Evolutionary conservation across 2,888 invertebrate species (phyloP), one percentile per base, ranked within the genome.

Genomic region (Crossocerus cetratus): DNA sequence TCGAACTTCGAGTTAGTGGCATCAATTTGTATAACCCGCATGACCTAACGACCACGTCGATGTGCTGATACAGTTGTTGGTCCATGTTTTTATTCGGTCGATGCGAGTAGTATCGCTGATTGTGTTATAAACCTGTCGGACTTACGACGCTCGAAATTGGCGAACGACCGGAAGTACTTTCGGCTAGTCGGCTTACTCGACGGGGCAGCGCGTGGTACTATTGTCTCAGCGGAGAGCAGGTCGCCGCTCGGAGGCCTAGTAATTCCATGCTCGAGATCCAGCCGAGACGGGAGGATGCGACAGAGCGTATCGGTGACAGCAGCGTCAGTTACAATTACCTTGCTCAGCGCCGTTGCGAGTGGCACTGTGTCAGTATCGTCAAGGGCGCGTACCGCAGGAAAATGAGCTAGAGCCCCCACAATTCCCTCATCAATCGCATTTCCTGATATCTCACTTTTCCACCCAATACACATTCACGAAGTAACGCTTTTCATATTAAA

Each of bases 391-490:
- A 45, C 54, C 23, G 4, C 60, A 44, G 16, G 44, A 23, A 16
- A 63, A 61, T 60, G 56, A 60, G 69, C 64, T 4, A 49, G 14
- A 1, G 5, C 23, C 43, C 18, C 45, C 60, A 58, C 44, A 45
- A 53, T 53, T 72, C 72, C 65, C 69, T 72, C 49, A 69, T 72
- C 69, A 72, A 69, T 72, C 69, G 8, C 11, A 32, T 32, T 32
- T 32, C 32, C 32, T 5, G 8, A 32, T 11, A 32, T 32, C 32
- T 5, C 8, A 32, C 0, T 32, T 8, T 32, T 32, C 11, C 3
- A 4, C 32, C 11, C 8, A 1, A 32, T 8, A 32, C 32, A 1
- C n/a, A n/a, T n/a, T n/a, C n/a, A n/a, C n/a, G n/a, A n/a, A n/a
- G n/a, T n/a, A n/a, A n/a, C n/a, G n/a, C n/a, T n/a, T n/a, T n/a